Evolutionary conservation across 2,113 vertebrate species (phyloP).

Genomic region (Labrus mixtus): DNA sequence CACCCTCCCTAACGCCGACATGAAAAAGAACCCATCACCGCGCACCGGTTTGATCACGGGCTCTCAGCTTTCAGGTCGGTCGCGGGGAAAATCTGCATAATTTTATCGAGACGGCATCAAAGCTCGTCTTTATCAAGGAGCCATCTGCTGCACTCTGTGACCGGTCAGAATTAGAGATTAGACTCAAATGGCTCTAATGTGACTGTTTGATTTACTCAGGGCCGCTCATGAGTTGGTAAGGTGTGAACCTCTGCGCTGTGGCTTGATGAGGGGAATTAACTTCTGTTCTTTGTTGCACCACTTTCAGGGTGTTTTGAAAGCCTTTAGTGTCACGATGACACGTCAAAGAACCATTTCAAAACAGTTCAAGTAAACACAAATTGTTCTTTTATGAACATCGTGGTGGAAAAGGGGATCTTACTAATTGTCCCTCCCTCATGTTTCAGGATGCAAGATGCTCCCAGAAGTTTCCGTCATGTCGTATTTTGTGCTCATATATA

Average conservation of each 20-base stretch:
- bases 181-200: conserved; percentile 34
- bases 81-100: conserved; percentile 42
- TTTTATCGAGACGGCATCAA: conserved; percentile 48
- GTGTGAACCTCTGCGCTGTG: not conserved
- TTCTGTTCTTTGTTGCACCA: not conserved
- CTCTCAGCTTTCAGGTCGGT: conserved; percentile 54
- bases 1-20: not conserved
- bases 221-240: not conserved
- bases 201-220: conserved; percentile 22
- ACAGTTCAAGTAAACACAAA: too few relatives aligned
- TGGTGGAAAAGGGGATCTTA: too few relatives aligned
- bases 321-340: conserved; percentile 8
- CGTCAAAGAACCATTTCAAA: not conserved
- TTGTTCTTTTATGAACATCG: too few relatives aligned
- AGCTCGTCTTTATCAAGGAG: conserved; percentile 48
- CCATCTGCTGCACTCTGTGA: conserved; percentile 57
- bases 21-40: conserved; percentile 36
- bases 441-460: not conserved
- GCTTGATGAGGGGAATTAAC: conserved; percentile 1
- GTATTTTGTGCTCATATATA: not conserved
- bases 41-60: conserved; percentile 45
- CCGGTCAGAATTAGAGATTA: conserved; percentile 43
- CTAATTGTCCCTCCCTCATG: not conserved
- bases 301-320: not conserved
- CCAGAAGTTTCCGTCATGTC: too few relatives aligned